These are phyloP conservation scores for Halcyon smyrnensis DNA, from an alignment of 2,797 vertebrate genomes.

Conservation along the genomic window DNA sequence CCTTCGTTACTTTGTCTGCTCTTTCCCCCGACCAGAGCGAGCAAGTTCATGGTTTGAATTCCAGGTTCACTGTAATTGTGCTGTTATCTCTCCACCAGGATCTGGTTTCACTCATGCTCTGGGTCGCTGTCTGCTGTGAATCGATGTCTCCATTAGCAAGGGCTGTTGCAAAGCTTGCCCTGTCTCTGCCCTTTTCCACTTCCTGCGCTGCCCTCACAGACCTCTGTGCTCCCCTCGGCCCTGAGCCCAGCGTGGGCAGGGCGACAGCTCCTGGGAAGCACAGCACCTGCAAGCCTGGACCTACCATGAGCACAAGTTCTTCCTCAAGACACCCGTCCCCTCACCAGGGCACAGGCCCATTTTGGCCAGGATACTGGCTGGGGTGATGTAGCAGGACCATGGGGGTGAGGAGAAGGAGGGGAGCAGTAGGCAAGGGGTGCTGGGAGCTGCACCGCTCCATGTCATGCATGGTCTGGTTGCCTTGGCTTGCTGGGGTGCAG, in stretches of 20 bases:
- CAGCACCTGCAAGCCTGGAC: background rate
- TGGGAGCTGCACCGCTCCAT: accelerated
- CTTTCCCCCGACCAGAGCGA: background rate
- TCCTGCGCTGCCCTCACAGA: accelerated
- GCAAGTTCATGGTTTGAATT: background rate
- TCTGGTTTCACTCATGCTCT: conserved; percentile 58
- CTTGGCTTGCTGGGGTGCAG: background rate
- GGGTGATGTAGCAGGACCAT: background rate
- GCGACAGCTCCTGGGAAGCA: background rate
- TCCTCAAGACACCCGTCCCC: background rate
- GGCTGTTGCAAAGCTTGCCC: background rate
- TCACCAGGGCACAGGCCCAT: accelerated
- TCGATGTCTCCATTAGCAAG: background rate
- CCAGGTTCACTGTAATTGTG: background rate
- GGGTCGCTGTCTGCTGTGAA: background rate
- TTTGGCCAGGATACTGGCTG: background rate
- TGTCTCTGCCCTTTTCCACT: background rate
- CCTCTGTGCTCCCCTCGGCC: accelerated
- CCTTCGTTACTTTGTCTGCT: conserved; percentile 8
- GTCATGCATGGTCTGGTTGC: accelerated
- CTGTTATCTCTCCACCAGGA: conserved; percentile 19
- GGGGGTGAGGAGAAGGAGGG: background rate
- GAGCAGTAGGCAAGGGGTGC: background rate
- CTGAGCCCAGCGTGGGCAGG: accelerated
- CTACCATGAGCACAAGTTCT: accelerated